These are phyloP conservation scores for Zingel zingel DNA, from an alignment of 2,113 vertebrate genomes.

Conservation along the genomic window DNA sequence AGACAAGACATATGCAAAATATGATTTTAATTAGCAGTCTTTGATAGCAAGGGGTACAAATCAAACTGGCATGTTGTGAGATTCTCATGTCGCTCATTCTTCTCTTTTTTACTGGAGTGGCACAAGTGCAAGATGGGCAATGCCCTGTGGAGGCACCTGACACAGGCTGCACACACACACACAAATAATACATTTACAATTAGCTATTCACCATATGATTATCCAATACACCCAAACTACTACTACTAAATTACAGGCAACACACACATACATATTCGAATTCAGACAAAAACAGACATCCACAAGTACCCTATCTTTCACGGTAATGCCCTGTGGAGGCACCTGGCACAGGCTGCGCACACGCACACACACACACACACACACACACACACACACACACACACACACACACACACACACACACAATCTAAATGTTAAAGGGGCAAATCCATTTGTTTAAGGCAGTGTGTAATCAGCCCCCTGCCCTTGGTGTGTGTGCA, in stretches of 20 bases:
- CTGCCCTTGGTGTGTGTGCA: constrained; percentile 69
- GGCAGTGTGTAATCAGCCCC: constrained; percentile 72
- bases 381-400: constrained; percentile 10
- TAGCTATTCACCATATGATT: constrained; percentile 42
- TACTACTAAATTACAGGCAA: constrained; percentile 13
- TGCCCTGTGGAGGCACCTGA: constrained; percentile 75
- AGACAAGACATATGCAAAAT: constrained; percentile 98
- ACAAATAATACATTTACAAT: constrained; percentile 48
- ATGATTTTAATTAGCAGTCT: constrained; percentile 98
- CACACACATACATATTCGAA: constrained; percentile 28
- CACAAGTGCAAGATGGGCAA: constrained; percentile 76
- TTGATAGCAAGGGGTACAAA: constrained; percentile 94
- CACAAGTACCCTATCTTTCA: constrained; percentile 34
- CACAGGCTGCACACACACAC: constrained; percentile 35
- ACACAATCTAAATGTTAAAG: constrained; percentile 73
- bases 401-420: constrained; percentile 25
- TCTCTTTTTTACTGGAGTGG: constrained; percentile 77
- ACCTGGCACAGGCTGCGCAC: not conserved
- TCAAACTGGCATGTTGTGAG: constrained; percentile 96
- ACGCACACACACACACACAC: constrained; percentile 4
- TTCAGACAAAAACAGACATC: constrained; percentile 41
- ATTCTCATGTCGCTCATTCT: constrained; percentile 88
- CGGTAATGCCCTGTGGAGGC: no score
- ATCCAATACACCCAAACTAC: constrained; percentile 37
- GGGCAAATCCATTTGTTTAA: constrained; percentile 79